Evolutionary conservation across 1,140 invertebrate genomes (phyloP), one percentile per base, ranked within the genome.

Genomic region (Ips typographus): DNA sequence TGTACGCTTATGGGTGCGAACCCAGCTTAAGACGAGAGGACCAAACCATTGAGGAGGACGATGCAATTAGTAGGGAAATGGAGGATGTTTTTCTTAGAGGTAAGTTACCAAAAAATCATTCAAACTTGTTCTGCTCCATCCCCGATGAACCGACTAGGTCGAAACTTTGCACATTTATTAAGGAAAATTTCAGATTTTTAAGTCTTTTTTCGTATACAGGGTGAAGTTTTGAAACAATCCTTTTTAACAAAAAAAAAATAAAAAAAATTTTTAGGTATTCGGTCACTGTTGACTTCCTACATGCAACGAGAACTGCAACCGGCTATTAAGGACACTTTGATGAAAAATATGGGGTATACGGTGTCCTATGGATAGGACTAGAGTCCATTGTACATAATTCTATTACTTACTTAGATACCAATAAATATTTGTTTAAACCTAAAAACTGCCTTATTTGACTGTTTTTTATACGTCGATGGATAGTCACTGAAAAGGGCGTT

Each of bases 311-410:
- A 92, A 74, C 79, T 93, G 38, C 90, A 94, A 77, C 90, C 91
- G 8, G 91, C 91, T 39, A 91, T 94, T 47, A 92, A 91, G 78
- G 91, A 94, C 74, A 92, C 91, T 1, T 80, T 93, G 8, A 92
- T 93, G 91, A 83, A 89, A 68, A 91, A 91, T 76, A 90, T 94
- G 88, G 91, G 91, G 7, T 94, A 93, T 75, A 92, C 91, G 1
- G 86, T 93, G 69, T 93, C 91, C 51, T 94, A 93, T 77, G 91
- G 91, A 70, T 83, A 56, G 37, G 37, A 22, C 22, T 22, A 22
- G 22, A 22, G 22, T 22, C 22, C 22, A 22, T 22, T 22, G n/a
- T 47, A 6, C 44, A 47, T n/a, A 5, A 6, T 47, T 47, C n/a
- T 47, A 47, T 22, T 22, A 22, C 22, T 22, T 22, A 22, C 22